Percentiles rank a stretch among this genome's conserved stretches.
phyloP scores from a whole-genome alignment of 2,888 invertebrate genomes.

The Pyrrhosoma nymphula region DNA sequence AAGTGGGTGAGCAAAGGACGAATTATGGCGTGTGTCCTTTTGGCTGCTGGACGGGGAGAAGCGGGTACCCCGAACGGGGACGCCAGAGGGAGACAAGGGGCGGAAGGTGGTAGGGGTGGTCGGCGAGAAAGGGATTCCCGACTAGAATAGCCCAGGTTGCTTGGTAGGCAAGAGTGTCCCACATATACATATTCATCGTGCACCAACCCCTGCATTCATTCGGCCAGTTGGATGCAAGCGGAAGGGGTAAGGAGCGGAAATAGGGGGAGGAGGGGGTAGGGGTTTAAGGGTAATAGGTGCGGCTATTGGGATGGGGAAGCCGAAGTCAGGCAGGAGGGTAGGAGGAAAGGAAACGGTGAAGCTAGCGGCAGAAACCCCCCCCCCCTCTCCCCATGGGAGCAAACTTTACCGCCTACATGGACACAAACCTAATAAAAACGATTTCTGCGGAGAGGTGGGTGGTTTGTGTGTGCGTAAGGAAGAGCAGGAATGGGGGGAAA shows the following conservation, averaged over 20 bases:
- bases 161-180: constrained; percentile 38
- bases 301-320: background rate
- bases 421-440: constrained; percentile 65
- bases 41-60: background rate
- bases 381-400: background rate
- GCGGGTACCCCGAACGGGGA: no score
- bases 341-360: background rate
- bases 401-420: constrained; percentile 58
- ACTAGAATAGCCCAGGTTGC: constrained; percentile 23
- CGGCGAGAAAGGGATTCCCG: background rate
- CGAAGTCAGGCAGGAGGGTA: background rate
- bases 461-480: background rate
- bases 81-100: background rate
- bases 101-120: background rate
- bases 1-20: background rate
- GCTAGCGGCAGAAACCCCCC: background rate
- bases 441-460: constrained; percentile 29
- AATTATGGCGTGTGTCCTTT: constrained; percentile 21
- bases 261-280: no score
- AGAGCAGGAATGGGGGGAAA: background rate
- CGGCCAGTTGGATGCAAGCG: constrained; percentile 49
- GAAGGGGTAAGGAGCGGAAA: background rate
- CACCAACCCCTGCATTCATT: constrained; percentile 57
- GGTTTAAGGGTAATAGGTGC: background rate
- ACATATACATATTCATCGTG: constrained; percentile 60